A percentile compares a stretch with the other conserved stretches of the same genome.
phyloP scores from a whole-genome alignment of 2,113 vertebrate genomes.

The Istiophorus platypterus region DNA sequence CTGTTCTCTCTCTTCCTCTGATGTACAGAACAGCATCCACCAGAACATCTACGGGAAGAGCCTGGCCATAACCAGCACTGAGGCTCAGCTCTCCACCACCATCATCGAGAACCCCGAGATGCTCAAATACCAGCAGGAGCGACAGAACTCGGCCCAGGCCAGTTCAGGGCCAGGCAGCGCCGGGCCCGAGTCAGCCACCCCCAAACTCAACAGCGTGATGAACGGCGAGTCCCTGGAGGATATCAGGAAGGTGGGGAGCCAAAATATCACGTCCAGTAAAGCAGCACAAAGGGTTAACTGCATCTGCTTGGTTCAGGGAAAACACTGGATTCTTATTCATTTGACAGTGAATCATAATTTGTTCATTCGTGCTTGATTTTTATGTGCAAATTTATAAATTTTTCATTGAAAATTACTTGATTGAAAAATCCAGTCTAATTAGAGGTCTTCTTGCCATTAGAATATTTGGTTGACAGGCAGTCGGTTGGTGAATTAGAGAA shows the following conservation, averaged over 20 bases:
- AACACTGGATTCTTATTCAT: not conserved
- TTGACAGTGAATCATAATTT: not conserved
- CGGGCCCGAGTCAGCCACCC: constrained; percentile 78
- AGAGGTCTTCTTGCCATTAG: too few relatives aligned
- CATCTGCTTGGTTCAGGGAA: not conserved
- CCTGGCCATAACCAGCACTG: constrained; percentile 93
- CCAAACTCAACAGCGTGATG: constrained; percentile 93
- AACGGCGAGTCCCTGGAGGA: constrained; percentile 98
- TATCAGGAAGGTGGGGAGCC: constrained; percentile 91
- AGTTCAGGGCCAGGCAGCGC: not conserved
- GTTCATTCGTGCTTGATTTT: too few relatives aligned
- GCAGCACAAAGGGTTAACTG: not conserved
- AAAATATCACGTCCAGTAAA: too few relatives aligned
- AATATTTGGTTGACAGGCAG: too few relatives aligned
- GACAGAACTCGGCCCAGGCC: constrained; percentile 85
- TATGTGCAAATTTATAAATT: too few relatives aligned
- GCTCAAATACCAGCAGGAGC: constrained; percentile 94
- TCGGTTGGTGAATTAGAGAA: too few relatives aligned
- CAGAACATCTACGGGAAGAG: constrained; percentile 99
- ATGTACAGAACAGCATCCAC: constrained; percentile 92
- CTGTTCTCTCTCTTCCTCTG: not conserved
- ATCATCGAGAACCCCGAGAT: constrained; percentile 99
- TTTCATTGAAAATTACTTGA: too few relatives aligned
- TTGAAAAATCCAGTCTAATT: too few relatives aligned
- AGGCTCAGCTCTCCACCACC: constrained; percentile 94